Percentiles rank a stretch among this genome's conserved stretches.
phyloP scores from a whole-genome alignment of 1,140 invertebrate species.

The Trichomalopsis sarcophagae region DNA sequence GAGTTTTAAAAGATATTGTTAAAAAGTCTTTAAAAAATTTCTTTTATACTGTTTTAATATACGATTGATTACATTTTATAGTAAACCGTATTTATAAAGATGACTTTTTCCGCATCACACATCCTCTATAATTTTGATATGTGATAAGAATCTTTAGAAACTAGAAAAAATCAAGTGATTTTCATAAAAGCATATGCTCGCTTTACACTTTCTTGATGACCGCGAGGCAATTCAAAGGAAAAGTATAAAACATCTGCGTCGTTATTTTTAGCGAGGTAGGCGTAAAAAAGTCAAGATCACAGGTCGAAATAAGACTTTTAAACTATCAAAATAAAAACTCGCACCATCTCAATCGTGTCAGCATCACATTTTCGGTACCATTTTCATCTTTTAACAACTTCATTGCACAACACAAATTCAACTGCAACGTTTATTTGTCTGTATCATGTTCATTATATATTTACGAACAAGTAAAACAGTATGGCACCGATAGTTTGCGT shows the following conservation, averaged over 20 bases:
- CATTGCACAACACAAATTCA: constrained; percentile 19
- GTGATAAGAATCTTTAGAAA: too few relatives aligned
- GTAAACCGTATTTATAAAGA: too few relatives aligned
- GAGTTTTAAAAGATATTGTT: too few relatives aligned
- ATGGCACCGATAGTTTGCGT: constrained; percentile 11
- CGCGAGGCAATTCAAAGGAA: not conserved
- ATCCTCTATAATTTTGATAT: too few relatives aligned
- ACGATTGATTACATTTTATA: too few relatives aligned
- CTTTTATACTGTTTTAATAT: too few relatives aligned
- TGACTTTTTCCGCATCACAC: too few relatives aligned
- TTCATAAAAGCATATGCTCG: too few relatives aligned
- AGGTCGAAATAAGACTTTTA: not conserved
- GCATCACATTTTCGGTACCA: not conserved
- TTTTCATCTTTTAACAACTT: constrained; percentile 26
- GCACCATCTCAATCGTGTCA: not conserved
- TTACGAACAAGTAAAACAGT: constrained; percentile 32
- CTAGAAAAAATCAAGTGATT: too few relatives aligned
- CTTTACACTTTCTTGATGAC: too few relatives aligned
- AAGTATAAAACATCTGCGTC: not conserved
- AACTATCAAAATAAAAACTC: constrained; percentile 7
- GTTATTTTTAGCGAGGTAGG: constrained; percentile 5
- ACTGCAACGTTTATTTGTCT: constrained; percentile 15
- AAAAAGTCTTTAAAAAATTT: too few relatives aligned
- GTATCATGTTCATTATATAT: constrained; percentile 29
- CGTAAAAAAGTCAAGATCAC: not conserved